phyloP scores from a whole-genome alignment of 2,113 vertebrate species.

The Abramis brama region DNA sequence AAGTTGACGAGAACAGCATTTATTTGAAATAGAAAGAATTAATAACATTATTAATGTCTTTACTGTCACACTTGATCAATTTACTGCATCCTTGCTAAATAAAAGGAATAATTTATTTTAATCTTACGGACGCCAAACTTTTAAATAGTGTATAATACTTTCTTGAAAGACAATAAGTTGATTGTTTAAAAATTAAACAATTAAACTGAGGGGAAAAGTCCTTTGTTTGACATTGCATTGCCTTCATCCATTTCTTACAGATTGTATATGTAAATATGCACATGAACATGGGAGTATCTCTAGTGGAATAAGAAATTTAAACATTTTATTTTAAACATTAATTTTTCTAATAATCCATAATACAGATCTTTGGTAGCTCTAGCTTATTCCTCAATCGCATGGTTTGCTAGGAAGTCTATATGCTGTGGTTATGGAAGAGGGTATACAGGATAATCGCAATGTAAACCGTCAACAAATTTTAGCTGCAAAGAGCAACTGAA shows the following conservation, averaged over 20 bases:
- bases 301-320: neutral
- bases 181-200: neutral
- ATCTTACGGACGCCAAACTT: neutral
- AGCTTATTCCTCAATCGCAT: neutral
- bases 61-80: neutral
- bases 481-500: slow-evolving; percentile 22
- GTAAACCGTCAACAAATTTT: slow-evolving; percentile 7
- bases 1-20: neutral
- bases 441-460: neutral
- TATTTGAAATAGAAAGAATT: neutral
- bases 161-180: neutral
- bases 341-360: neutral
- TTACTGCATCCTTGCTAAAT: neutral
- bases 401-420: neutral
- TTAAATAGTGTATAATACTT: neutral
- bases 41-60: neutral
- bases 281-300: neutral
- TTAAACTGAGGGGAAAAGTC: neutral
- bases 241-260: neutral
- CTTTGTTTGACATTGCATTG: neutral
- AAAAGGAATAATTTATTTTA: neutral
- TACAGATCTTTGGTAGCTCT: neutral
- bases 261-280: neutral
- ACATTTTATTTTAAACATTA: neutral
- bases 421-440: neutral